These are phyloP conservation scores for Danionella cerebrum DNA, from an alignment of 2,113 vertebrate genomes.

Conservation along the genomic window DNA sequence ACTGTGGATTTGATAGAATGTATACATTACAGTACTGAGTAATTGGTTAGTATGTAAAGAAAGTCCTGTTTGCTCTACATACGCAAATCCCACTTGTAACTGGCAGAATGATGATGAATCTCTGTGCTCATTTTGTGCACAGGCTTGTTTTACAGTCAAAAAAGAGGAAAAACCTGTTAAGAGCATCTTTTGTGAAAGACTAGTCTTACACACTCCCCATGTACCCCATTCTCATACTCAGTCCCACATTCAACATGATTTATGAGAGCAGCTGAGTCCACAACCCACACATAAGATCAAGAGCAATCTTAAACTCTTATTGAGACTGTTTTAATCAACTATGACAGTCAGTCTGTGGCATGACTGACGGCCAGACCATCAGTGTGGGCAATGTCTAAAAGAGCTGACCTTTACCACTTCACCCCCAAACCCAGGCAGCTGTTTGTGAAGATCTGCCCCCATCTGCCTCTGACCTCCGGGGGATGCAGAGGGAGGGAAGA, in stretches of 20 bases:
- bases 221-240: not conserved
- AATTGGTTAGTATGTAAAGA: too few species aligned
- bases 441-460: conserved; percentile 55
- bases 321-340: conserved; percentile 20
- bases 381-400: conserved; percentile 23
- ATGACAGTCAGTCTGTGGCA: not conserved
- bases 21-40: too few species aligned
- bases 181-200: conserved; percentile 33
- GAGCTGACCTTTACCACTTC: conserved; percentile 54
- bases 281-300: not conserved
- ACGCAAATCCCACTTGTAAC: too few species aligned
- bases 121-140: not conserved
- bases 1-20: too few species aligned
- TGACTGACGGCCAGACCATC: not conserved
- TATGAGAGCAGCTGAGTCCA: conserved; percentile 9
- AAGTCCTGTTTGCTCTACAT: too few species aligned
- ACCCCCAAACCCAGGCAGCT: conserved; percentile 54
- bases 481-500: conserved; percentile 29
- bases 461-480: conserved; percentile 66
- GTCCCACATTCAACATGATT: conserved; percentile 11
- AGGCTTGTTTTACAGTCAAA: conserved; percentile 38
- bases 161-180: conserved; percentile 20
- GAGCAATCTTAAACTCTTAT: conserved; percentile 7
- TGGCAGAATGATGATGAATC: too few species aligned
- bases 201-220: not conserved